phyloP scores from a whole-genome alignment of 2,888 invertebrate genomes.

The Apamea anceps region DNA sequence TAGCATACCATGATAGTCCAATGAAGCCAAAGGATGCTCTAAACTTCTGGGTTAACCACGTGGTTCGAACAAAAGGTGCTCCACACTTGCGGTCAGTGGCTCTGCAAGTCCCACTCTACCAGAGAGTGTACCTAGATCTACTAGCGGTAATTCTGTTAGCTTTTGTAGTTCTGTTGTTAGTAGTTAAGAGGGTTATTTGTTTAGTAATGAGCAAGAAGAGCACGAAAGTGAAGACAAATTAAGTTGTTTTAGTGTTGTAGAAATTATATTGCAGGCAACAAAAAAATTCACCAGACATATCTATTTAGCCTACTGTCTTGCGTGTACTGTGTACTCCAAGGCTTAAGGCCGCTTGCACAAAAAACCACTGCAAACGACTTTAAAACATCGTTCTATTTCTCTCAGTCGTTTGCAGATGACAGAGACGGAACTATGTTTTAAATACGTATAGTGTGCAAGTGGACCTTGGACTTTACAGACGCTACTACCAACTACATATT shows the following conservation, averaged over 20 bases:
- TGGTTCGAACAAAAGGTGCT: slow-evolving; percentile 75
- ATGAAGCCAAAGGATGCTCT: slow-evolving; percentile 72
- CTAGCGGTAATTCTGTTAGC: slow-evolving; percentile 51
- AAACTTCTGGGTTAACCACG: slow-evolving; percentile 80
- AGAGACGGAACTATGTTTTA: not conserved
- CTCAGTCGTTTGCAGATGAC: not conserved
- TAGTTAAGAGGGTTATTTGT: slow-evolving; percentile 12
- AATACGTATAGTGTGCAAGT: not conserved
- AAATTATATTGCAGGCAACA: not conserved
- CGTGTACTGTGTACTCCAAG: not conserved
- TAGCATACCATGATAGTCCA: slow-evolving; percentile 76
- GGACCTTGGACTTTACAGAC: not conserved
- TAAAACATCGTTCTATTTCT: not conserved
- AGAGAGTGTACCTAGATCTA: slow-evolving; percentile 77
- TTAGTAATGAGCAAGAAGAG: not conserved
- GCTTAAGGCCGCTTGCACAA: not conserved
- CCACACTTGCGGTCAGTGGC: slow-evolving; percentile 76
- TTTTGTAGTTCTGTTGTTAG: slow-evolving; percentile 20
- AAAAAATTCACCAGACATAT: not conserved
- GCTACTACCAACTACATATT: too few species aligned
- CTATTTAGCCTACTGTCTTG: not conserved
- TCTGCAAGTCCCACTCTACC: slow-evolving; percentile 73
- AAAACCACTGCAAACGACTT: not conserved
- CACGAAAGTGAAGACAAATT: slow-evolving; percentile 50
- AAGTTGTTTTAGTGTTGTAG: not conserved